These are phyloP conservation scores for Scaptomyza caliginosa DNA, from an alignment of 2,888 invertebrate species.

Conservation along the genomic window DNA sequence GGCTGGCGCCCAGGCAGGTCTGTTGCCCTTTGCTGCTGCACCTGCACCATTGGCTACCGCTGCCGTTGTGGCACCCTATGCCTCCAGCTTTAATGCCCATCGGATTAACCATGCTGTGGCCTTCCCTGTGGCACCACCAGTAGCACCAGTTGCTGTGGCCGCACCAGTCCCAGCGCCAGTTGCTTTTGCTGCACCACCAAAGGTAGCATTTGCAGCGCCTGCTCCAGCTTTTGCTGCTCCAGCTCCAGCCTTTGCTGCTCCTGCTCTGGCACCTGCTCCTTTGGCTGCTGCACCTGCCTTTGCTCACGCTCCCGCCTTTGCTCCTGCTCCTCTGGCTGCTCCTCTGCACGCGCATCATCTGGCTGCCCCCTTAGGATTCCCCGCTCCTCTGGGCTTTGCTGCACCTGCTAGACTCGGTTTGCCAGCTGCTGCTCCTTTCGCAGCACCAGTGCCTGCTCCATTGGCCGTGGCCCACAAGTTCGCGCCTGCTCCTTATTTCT, in stretches of 20 bases:
- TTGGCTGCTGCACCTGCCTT: conserved; percentile 37
- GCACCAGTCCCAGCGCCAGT: conserved; percentile 53
- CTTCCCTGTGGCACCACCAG: conserved; percentile 85
- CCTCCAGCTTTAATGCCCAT: conserved; percentile 90
- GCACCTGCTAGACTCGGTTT: conserved; percentile 56
- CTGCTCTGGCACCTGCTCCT: conserved; percentile 55
- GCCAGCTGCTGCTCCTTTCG: conserved; percentile 34
- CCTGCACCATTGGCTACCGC: conserved; percentile 78
- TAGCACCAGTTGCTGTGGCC: conserved; percentile 43
- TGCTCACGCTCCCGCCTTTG: conserved; percentile 53
- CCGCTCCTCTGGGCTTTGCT: conserved; percentile 18
- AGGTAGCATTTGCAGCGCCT: conserved; percentile 15
- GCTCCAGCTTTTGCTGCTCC: conserved; percentile 58
- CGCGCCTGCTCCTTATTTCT: conserved; percentile 64
- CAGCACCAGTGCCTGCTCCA: conserved; percentile 51
- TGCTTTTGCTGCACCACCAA: conserved; percentile 35
- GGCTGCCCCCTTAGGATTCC: conserved; percentile 26
- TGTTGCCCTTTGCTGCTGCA: conserved; percentile 84
- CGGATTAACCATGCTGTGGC: conserved; percentile 90
- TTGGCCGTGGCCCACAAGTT: conserved; percentile 52
- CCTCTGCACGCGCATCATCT: conserved; percentile 36
- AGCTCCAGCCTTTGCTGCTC: conserved; percentile 60
- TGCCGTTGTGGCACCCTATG: conserved; percentile 88
- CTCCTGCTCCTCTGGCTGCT: conserved; percentile 41
- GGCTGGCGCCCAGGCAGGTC: conserved; percentile 82